Percentiles rank a stretch among this genome's conserved stretches.
Conservation (phyloP, 2,888 invertebrate genomes). For the Strigamia maritima region DNA sequence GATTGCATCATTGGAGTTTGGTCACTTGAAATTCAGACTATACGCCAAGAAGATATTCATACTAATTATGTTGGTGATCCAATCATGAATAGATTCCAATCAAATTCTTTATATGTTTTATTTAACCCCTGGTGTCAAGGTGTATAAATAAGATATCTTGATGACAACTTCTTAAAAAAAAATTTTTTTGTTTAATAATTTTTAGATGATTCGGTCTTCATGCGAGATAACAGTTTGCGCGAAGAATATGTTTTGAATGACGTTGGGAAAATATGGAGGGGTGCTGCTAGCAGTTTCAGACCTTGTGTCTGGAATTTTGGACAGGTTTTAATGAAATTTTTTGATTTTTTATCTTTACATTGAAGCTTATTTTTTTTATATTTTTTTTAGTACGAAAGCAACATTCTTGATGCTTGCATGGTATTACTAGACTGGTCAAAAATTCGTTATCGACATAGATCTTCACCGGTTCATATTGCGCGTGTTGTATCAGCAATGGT, state of each 20-base stretch:
- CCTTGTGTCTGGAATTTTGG: conserved; percentile 89
- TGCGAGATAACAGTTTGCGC: conserved; percentile 71
- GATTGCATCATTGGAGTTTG: conserved; percentile 36
- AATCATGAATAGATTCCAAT: conserved; percentile 36
- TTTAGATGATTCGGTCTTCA: conserved; percentile 68
- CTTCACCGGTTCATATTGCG: conserved; percentile 72
- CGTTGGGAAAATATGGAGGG: conserved; percentile 85
- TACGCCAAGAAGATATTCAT: conserved; percentile 35
- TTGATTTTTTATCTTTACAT: not conserved
- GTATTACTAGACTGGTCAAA: conserved; percentile 66
- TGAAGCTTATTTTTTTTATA: too few species aligned
- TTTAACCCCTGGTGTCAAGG: conserved; percentile 90
- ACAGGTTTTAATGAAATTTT: conserved; percentile 56
- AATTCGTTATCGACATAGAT: conserved; percentile 64
- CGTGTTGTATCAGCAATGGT: conserved; percentile 83
- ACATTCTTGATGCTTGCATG: conserved; percentile 71
- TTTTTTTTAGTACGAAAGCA: conserved; percentile 63
- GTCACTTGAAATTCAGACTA: conserved; percentile 36
- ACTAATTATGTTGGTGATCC: not conserved
- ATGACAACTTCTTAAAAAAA: too few species aligned
- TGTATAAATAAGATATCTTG: conserved; percentile 50
- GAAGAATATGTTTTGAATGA: conserved; percentile 83
- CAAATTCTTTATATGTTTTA: conserved; percentile 63
- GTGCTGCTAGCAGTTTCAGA: conserved; percentile 76
- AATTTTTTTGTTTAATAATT: too few species aligned